Evolutionary conservation across 2,113 vertebrate genomes (phyloP).

Genomic region (Mastomys coucha): DNA sequence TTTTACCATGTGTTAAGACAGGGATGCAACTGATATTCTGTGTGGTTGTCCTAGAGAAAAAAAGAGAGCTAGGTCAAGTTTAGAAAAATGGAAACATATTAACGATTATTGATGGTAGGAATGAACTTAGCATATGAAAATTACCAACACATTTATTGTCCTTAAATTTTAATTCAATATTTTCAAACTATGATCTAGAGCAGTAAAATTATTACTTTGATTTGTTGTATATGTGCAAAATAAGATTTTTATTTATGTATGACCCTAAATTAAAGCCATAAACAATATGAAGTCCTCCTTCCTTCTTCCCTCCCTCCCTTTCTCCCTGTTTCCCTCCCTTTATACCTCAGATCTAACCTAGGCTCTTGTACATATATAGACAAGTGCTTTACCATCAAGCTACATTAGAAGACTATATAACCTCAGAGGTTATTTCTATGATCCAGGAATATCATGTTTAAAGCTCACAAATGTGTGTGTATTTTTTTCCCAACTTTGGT

Average conservation of each 20-base stretch:
- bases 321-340: too few relatives aligned
- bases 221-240: background rate
- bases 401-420: background rate
- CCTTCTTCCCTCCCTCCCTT: too few relatives aligned
- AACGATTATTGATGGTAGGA: background rate
- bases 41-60: background rate
- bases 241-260: background rate
- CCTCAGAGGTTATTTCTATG: background rate
- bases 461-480: background rate
- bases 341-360: background rate
- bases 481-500: background rate
- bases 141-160: background rate
- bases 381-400: too few relatives aligned
- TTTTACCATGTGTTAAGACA: background rate
- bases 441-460: background rate
- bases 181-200: constrained; percentile 26
- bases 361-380: background rate
- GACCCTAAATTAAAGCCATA: background rate
- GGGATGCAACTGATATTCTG: background rate
- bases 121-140: background rate
- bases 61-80: background rate
- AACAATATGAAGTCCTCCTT: background rate
- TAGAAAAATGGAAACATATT: background rate
- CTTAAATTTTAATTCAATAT: constrained; percentile 14
- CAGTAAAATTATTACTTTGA: background rate